Base-by-base conservation (phyloP, 2,797 vertebrate species). In the Darevskia mixta region DNA sequence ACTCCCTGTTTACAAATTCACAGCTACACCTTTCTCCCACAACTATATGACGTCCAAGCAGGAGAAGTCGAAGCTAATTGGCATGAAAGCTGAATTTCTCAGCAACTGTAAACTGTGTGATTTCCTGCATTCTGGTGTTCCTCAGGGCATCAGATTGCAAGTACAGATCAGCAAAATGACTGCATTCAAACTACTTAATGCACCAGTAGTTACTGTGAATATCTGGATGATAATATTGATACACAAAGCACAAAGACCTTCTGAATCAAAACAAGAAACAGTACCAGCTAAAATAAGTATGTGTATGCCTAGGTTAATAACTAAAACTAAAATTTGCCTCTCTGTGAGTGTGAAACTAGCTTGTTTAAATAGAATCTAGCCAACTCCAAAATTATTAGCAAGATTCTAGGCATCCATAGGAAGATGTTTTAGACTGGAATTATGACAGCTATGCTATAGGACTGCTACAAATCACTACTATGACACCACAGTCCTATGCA, bases 51-150 rank as follows among this genome's bases (percentile, higher is more conserved):
- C 27, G 8, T n/a, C 10, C 43, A 2, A 89, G 45, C 79, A 89
- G 13, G 55, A 88, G 83, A 43, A 35, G 11, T 41, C 15, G 32
- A 61, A 55, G 82, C 90, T 79, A 49, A 88, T 86, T 86, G 79
- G 25, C 23, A 3, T 66, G 80, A 27, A 18, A 55, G 1, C 78
- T 77, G 69, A 32, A 20, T 5, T 61, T 4, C 7, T 81, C 5
- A 32, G 11, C 35, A 73, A 88, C 1, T 29, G 43, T 2, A 72
- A 6, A 67, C 4, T 15, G 4, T 49, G 38, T 49, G 84, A 29
- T 1, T 0, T 13, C 13, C 2, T 80, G 20, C n/a, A 20, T 71
- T 73, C n/a, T 64, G 67, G 85, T 35, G 25, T 76, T 1, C 9
- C 23, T 55, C 45, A 75, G 8, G 25, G 15, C 4, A 35, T 69